Evolutionary conservation across 1,140 invertebrate species (phyloP).

Genomic region (Luehdorfia chinensis): DNA sequence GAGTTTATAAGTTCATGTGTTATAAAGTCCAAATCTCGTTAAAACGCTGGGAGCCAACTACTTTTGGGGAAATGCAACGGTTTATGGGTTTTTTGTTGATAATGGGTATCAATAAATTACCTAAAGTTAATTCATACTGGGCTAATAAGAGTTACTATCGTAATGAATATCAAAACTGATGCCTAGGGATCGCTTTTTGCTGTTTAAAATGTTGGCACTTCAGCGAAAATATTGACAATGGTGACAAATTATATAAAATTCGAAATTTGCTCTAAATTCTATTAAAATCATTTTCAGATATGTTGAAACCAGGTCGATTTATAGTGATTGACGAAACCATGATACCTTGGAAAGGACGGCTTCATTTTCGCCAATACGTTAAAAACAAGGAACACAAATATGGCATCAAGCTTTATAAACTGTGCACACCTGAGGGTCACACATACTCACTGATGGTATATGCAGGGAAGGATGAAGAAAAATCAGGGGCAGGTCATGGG

Average conservation of each 20-base stretch:
- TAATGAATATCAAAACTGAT: too few relatives aligned
- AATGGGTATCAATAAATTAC: too few relatives aligned
- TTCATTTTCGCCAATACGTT: conserved; percentile 19
- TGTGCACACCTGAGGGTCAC: conserved; percentile 12
- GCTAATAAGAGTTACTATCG: too few relatives aligned
- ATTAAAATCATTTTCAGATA: conserved; percentile 1
- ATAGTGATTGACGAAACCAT: conserved; percentile 20
- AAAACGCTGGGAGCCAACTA: too few relatives aligned
- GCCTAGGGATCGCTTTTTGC: conserved; percentile 19
- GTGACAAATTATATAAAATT: conserved; percentile 21
- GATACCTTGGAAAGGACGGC: conserved; percentile 17
- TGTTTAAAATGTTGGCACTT: conserved; percentile 21
- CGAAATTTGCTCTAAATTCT: conserved; percentile 14
- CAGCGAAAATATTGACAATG: conserved; percentile 14
- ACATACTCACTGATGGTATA: too few relatives aligned
- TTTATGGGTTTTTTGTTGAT: too few relatives aligned
- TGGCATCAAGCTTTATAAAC: conserved; percentile 19
- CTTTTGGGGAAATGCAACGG: too few relatives aligned
- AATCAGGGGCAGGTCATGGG: too few relatives aligned
- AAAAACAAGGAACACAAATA: conserved; percentile 18
- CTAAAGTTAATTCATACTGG: too few relatives aligned
- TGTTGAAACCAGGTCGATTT: conserved; percentile 17
- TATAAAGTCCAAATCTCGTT: too few relatives aligned
- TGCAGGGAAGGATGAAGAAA: too few relatives aligned
- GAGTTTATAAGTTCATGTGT: too few relatives aligned